These are phyloP conservation scores for Acronicta aceris DNA, from an alignment of 2,888 invertebrate species.

Conservation along the genomic window DNA sequence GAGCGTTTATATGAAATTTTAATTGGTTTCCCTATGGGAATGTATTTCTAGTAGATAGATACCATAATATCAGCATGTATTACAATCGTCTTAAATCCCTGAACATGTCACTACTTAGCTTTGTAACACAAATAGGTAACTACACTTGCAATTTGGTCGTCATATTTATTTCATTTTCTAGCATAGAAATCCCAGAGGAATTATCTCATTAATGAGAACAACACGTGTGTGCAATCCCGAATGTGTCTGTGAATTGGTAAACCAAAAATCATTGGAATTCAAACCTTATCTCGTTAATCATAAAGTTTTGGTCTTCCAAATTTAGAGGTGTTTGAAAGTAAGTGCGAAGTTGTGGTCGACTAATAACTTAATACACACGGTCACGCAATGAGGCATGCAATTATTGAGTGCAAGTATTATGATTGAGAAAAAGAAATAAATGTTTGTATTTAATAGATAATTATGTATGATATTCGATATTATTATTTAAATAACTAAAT, in stretches of 20 bases:
- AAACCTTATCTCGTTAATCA: conserved; percentile 30
- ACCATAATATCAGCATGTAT: too few relatives aligned
- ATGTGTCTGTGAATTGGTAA: conserved; percentile 26
- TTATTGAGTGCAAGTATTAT: conserved; percentile 19
- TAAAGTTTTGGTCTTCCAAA: conserved; percentile 24
- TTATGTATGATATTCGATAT: too few relatives aligned
- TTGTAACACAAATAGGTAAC: conserved; percentile 60
- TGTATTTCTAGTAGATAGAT: not conserved
- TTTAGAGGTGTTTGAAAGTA: conserved; percentile 18
- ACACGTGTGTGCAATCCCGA: conserved; percentile 61
- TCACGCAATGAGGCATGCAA: conserved; percentile 33
- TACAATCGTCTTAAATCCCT: too few relatives aligned
- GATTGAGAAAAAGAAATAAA: not conserved
- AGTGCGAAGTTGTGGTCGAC: conserved; percentile 42
- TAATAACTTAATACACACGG: conserved; percentile 60
- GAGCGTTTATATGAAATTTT: not conserved
- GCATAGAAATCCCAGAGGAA: conserved; percentile 69
- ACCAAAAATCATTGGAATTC: conserved; percentile 27
- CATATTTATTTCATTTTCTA: conserved; percentile 71
- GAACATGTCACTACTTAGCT: conserved; percentile 26
- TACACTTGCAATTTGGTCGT: conserved; percentile 67
- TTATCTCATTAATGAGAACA: conserved; percentile 74
- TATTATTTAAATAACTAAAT: too few relatives aligned
- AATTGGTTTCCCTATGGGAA: not conserved
- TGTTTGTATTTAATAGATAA: not conserved